Evolutionary conservation across 2,797 vertebrate genomes (phyloP), one percentile per base, ranked within the genome.

Genomic region (Peromyscus aztecus): DNA sequence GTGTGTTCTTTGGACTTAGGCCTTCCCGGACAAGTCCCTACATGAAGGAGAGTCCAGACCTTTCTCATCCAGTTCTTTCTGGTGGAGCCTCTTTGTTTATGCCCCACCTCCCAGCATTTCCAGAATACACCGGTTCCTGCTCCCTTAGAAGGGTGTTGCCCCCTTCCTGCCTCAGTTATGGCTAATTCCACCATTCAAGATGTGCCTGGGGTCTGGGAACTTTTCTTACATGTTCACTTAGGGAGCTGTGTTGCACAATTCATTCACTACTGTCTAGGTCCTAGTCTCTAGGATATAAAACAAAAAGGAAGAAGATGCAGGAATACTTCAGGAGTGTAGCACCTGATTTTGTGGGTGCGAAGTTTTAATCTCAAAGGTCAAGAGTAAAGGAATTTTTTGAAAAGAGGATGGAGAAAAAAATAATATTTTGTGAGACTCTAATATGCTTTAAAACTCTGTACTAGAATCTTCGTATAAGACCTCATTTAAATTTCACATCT

Each of bases 1-100:
- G 27, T 96, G 90, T 97, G 71, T 97, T 94, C 91, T 43, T 97
- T 97, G 97, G 97, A 94, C 19, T 40, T 8, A 59, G 77, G 94
- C 95, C 81, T 93, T 80, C 61, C 71, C 57, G 13, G 7, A 83
- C 75, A 52, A 93, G 71, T 78, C 61, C 57, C 61, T 59, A 29
- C 65, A 37, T 55, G 75, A 87, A 82, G 59, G 90, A 93, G 49
- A 93, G 69, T n/a, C 43, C 75, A 63, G 69, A 59, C 19, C 77
- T 80, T 89, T 95, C 86, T 82, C 3, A 13, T 89, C 59, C 67
- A 77, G 24, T 46, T 37, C 37, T 84, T 67, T 49, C 71, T 55
- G 31, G 81, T 52, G n/a, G 21, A 92, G 29, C 11, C 21, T 92
- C 21, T 65, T n/a, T n/a, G 27, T 37, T 94, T 63, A 46, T 5